Percentiles rank a stretch among this genome's conserved stretches.
These are phyloP conservation scores for Tinamus guttatus DNA, from an alignment of 2,113 vertebrate genomes.

Conservation along the genomic window DNA sequence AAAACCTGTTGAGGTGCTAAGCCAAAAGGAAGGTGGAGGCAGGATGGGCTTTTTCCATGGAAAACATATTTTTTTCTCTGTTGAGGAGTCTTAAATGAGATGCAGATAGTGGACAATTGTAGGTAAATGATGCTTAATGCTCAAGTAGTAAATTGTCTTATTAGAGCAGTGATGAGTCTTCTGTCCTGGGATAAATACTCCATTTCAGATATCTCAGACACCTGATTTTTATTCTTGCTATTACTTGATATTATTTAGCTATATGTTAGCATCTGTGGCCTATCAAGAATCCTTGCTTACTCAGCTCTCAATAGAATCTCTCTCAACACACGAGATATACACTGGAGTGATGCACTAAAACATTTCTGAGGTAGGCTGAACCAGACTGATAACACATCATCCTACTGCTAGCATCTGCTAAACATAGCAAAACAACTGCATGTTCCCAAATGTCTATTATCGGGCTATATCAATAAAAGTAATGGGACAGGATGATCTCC, in stretches of 20 bases:
- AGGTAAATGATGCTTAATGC: neutral
- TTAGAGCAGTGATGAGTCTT: neutral
- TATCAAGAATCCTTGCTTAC: neutral
- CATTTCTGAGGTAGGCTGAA: neutral
- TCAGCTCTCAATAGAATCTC: neutral
- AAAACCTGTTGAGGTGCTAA: constrained; percentile 5
- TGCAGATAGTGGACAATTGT: neutral
- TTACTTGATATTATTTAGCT: neutral
- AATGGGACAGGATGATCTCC: neutral
- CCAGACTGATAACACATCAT: neutral
- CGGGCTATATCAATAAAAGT: neutral
- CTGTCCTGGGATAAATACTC: neutral
- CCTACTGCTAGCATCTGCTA: neutral
- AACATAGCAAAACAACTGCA: neutral
- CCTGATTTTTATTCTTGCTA: neutral
- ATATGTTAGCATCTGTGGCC: neutral
- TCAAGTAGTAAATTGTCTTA: neutral
- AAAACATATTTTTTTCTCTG: neutral
- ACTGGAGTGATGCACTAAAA: rapidly evolving
- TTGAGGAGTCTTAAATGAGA: neutral
- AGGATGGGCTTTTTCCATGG: neutral
- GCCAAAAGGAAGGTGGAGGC: neutral
- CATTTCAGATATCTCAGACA: neutral
- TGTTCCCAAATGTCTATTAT: rapidly evolving
- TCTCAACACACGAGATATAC: neutral